Evolutionary conservation across 2,113 vertebrate species (phyloP).

Genomic region (Thalassarche chlororhynchos): DNA sequence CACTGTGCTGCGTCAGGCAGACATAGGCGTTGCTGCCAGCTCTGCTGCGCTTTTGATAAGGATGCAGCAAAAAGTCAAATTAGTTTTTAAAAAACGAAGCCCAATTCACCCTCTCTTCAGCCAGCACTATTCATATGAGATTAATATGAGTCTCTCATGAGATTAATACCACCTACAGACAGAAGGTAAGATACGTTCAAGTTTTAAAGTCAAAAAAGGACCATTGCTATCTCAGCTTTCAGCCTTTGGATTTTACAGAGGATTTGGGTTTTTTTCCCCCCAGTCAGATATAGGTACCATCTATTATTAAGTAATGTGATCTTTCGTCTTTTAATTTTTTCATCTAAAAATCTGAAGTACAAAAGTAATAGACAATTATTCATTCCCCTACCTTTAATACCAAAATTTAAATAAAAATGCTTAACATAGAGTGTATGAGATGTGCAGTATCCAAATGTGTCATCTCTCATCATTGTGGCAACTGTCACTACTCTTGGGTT

Average conservation of each 20-base stretch:
- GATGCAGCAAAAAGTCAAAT: neutral
- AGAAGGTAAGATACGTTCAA: neutral
- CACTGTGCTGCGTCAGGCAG: neutral
- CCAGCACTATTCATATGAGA: neutral
- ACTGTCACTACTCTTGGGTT: neutral
- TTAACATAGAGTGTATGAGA: neutral
- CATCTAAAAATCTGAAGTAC: neutral
- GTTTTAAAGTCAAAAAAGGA: neutral
- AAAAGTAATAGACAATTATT: neutral
- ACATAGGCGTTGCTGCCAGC: neutral
- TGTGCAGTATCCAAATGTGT: neutral
- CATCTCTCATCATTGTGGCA: neutral
- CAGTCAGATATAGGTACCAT: neutral
- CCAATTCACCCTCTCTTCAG: neutral
- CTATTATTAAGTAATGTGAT: neutral
- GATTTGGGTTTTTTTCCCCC: neutral
- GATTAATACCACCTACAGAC: neutral
- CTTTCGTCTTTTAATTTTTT: neutral
- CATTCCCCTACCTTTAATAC: neutral
- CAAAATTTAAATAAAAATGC: neutral
- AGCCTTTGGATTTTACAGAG: neutral
- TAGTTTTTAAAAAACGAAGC: neutral
- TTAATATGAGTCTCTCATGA: neutral
- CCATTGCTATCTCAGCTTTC: neutral
- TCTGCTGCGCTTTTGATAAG: neutral